These are phyloP conservation scores for Astatotilapia flaviijosephi DNA, from an alignment of 2,113 vertebrate species.

Conservation along the genomic window DNA sequence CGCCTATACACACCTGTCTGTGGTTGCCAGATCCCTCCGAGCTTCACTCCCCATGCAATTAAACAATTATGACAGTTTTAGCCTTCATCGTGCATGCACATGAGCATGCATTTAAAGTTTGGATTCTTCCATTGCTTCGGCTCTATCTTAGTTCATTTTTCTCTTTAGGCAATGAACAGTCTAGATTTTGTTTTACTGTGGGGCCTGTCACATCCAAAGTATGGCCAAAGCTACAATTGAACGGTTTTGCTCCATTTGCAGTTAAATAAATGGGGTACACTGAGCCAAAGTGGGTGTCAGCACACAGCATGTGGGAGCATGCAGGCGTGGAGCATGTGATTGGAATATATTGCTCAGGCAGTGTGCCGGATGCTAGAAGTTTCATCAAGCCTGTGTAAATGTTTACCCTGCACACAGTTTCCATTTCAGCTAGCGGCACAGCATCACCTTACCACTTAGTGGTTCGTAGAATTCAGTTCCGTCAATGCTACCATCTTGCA, in stretches of 20 bases:
- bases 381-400: constrained; percentile 67
- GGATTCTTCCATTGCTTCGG: not conserved
- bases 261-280: constrained; percentile 29
- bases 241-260: constrained; percentile 42
- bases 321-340: constrained; percentile 37
- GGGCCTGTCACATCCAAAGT: not conserved
- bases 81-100: constrained; percentile 22
- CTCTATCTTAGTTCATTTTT: not conserved
- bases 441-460: constrained; percentile 61
- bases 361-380: constrained; percentile 32
- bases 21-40: constrained; percentile 27
- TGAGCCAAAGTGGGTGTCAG: constrained; percentile 33
- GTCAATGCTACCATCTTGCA: constrained; percentile 19
- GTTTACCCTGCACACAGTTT: constrained; percentile 64
- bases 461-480: constrained; percentile 12
- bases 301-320: constrained; percentile 1
- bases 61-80: constrained; percentile 61
- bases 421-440: constrained; percentile 42
- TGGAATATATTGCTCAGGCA: constrained; percentile 52
- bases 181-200: constrained; percentile 10
- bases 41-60: constrained; percentile 36
- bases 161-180: not conserved
- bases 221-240: constrained; percentile 15
- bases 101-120: not conserved
- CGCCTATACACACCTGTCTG: constrained; percentile 21